A percentile compares a stretch with the other conserved stretches of the same genome.
Evolutionary conservation across 2,888 invertebrate species (phyloP).

Genomic region (Malthinus seriepunctatus): DNA sequence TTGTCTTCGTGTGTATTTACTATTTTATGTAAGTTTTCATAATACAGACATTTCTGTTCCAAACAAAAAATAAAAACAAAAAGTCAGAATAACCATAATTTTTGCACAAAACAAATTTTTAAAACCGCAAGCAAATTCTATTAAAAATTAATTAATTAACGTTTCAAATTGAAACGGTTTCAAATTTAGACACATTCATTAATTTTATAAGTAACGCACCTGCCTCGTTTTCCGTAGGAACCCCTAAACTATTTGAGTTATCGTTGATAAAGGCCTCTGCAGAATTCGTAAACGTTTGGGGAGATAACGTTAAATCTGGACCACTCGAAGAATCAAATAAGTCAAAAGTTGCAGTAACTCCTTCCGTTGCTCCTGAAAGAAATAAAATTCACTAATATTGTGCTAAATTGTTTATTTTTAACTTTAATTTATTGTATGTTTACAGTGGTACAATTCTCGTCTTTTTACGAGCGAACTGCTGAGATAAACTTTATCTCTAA

Average conservation of each 20-base stretch:
- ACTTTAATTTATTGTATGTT: too few relatives aligned
- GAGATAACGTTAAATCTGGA: conserved; percentile 64
- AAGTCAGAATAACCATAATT: neutral
- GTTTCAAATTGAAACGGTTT: neutral
- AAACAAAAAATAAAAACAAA: neutral
- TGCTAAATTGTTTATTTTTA: neutral
- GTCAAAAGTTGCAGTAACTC: conserved; percentile 57
- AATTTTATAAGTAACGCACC: conserved; percentile 50
- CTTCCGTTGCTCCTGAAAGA: conserved; percentile 47
- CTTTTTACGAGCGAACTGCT: too few relatives aligned
- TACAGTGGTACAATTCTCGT: too few relatives aligned
- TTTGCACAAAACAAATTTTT: neutral
- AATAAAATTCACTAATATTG: neutral
- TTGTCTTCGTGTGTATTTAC: conserved; percentile 18
- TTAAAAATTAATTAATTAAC: neutral
- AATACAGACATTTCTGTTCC: conserved; percentile 4
- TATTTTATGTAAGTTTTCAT: conserved; percentile 15
- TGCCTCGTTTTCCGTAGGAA: conserved; percentile 63
- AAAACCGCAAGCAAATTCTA: neutral
- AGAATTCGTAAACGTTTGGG: conserved; percentile 65
- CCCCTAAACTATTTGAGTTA: conserved; percentile 66
- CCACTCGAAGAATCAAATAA: conserved; percentile 64
- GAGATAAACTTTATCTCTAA: too few relatives aligned
- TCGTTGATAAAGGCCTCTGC: conserved; percentile 67
- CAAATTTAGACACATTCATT: neutral